Evolutionary conservation across 2,888 invertebrate genomes (phyloP), one percentile per base, ranked within the genome.

Genomic region (Leptinotarsa peninsularis): DNA sequence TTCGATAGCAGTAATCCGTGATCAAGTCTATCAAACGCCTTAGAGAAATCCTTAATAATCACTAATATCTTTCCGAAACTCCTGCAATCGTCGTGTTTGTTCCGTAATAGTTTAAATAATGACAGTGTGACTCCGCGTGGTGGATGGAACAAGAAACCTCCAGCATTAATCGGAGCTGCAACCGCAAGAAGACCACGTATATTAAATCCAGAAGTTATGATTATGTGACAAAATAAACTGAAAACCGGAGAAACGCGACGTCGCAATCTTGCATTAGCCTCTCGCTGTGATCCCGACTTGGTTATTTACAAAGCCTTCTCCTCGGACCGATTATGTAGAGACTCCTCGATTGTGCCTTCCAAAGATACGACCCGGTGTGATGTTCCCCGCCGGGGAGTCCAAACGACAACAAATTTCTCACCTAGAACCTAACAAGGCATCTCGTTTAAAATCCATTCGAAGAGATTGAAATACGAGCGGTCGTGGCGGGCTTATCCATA

Each of bases 341-440:
- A 75, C 75, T 75, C 71, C 72, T 67, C 72, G 50, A 76, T 70
- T 67, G 70, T 71, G 81, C 81, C 79, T 81, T 84, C 82, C 80
- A 82, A 84, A 84, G 80, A 84, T 80, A 84, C 85, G 82, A 82
- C 84, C 85, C 80, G 85, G 85, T 81, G 84, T 80, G 83, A 76
- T 80, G 80, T 67, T 23, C 18, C 85, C 80, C 88, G 78, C 83
- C 86, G 82, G 88, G 88, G 84, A 83, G 86, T 86, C 87, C 79
- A 78, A 80, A 82, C 86, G 87, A 88, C 88, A 88, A 88, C 87
- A 86, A 88, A 88, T 88, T 88, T 88, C 88, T 88, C 88, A 88
- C 88, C 88, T 88, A 87, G 86, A 84, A 86, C 83, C 87, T 87
- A 88, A 88, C 87, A 87, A 87, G 87, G 84, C 86, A 85, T 86